Base-by-base conservation (phyloP, 2,113 vertebrate species). In the Callionymus lyra region DNA sequence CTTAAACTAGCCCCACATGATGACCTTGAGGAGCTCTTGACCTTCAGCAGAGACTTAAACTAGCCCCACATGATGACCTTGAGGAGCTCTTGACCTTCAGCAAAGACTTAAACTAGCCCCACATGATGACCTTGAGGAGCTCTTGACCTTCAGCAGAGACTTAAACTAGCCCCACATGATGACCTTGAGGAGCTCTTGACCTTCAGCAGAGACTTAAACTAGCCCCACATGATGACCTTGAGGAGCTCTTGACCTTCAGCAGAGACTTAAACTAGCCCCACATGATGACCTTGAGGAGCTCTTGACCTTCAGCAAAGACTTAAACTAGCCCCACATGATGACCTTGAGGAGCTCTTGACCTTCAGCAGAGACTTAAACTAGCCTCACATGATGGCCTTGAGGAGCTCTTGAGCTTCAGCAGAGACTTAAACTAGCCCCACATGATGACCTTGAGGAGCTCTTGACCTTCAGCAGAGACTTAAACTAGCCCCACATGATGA, bases 201-300 rank as follows among this genome's bases (percentile, higher is more conserved):
- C n/a, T n/a, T n/a, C n/a, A n/a, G n/a, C n/a, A n/a, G n/a, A n/a
- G n/a, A n/a, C n/a, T n/a, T n/a, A n/a, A n/a, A n/a, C n/a, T n/a
- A n/a, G n/a, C 21, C 8, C 8, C 21, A 27, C 21, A 27, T 27
- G 36, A 63, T 54, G 47, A 47, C 47, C 39, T n/a, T n/a, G 39
- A 53, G 61, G 53, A 63, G 44, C 35, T 36, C 6, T 44, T 41
- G 48, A 63, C 47, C n/a, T n/a, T n/a, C n/a, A n/a, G n/a, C n/a
- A n/a, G n/a, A n/a, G n/a, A n/a, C n/a, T n/a, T n/a, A n/a, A n/a
- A n/a, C n/a, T n/a, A n/a, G n/a, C 21, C 8, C 8, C 21, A 27
- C 21, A 27, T 27, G 36, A 63, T 54, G 47, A 47, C 47, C 39
- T n/a, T n/a, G 39, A 53, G 61, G 53, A 63, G 44, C 35, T 36